Conservation (phyloP, 1,140 invertebrate genomes). For the Euwallacea similis region DNA sequence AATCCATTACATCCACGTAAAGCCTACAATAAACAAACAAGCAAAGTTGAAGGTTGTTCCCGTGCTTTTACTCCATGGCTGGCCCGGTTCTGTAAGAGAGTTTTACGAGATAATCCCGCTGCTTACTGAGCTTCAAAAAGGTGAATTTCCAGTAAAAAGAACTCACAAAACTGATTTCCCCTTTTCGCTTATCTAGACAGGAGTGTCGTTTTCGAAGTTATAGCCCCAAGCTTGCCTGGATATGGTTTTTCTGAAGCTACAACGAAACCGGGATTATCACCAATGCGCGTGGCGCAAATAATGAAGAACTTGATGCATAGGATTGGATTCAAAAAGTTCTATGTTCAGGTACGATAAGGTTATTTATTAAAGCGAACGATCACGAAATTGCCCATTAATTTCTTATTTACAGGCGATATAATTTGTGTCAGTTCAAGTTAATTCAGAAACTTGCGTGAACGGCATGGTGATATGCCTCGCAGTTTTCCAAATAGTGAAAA, state of each 20-base stretch:
- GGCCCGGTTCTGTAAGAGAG: slow-evolving; percentile 87
- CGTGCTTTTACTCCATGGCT: slow-evolving; percentile 82
- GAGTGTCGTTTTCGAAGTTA: slow-evolving; percentile 74
- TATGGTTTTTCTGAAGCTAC: slow-evolving; percentile 82
- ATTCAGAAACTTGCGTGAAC: not conserved
- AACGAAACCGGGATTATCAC: slow-evolving; percentile 63
- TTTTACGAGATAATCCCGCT: slow-evolving; percentile 82
- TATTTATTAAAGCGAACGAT: not conserved
- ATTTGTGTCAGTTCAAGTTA: no score
- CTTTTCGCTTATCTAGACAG: slow-evolving; percentile 7
- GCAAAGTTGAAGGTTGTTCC: slow-evolving; percentile 54
- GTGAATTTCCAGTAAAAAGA: slow-evolving; percentile 37
- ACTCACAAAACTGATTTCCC: not conserved
- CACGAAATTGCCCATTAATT: not conserved
- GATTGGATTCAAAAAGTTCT: slow-evolving; percentile 75
- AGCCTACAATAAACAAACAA: slow-evolving; percentile 55
- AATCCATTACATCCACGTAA: slow-evolving; percentile 67
- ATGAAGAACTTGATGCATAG: slow-evolving; percentile 84
- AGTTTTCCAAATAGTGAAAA: no score
- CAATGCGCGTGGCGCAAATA: slow-evolving; percentile 69
- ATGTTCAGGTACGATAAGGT: slow-evolving; percentile 57
- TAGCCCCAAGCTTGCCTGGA: slow-evolving; percentile 67
- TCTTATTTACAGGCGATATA: no score
- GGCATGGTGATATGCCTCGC: not conserved
- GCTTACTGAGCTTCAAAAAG: slow-evolving; percentile 61